Evolutionary conservation across 64 coral and sea anemone species (phyloP), one percentile per base, ranked within the genome.

Genomic region (Porites lutea): DNA sequence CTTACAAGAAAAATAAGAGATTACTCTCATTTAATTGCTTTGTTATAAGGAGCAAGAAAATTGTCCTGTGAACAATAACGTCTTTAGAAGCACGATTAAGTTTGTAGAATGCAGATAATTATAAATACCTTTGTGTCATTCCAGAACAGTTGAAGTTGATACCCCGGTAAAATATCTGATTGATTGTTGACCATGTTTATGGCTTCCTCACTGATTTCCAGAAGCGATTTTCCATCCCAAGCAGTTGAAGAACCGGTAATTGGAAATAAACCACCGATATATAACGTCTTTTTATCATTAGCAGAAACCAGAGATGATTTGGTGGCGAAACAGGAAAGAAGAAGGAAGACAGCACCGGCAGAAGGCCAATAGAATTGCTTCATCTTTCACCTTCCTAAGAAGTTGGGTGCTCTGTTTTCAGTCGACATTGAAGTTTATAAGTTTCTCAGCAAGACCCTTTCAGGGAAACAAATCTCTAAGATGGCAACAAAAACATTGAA

Each of bases 41-140:
- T 21, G 16, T 4, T 8, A 87, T 23, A 8, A 57, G 15, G 52
- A 87, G 14, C 10, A 87, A 55, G 50, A 46, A 87, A 87, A 68
- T 55, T 22, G 48, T 48, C 14, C 52, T 48, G 52, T 51, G 20
- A 50, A 57, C 18, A 49, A 71, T 87, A 19, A 52, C 70, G 22
- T 68, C 69, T 16, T 52, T 54, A 87, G 55, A 87, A 52, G 59
- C 58, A 59, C 48, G 15, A 89, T 19, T 5, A 67, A 9, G 44
- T 50, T 69, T 23, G 8, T 49, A 67, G n/a, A 65, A 59, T 75
- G 73, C 10, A 75, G 27, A 27, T 49, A n/a, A 54, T n/a, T 71
- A 51, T 89, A 71, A 78, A 79, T 95, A 95, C 93, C 93, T 95
- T 90, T 16, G 88, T 91, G 46, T 95, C 94, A 63, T 92, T 91